A percentile compares a stretch with the other conserved stretches of the same genome.
Conservation (phyloP, 2,113 vertebrate species). For the Stigmatopora argus region DNA sequence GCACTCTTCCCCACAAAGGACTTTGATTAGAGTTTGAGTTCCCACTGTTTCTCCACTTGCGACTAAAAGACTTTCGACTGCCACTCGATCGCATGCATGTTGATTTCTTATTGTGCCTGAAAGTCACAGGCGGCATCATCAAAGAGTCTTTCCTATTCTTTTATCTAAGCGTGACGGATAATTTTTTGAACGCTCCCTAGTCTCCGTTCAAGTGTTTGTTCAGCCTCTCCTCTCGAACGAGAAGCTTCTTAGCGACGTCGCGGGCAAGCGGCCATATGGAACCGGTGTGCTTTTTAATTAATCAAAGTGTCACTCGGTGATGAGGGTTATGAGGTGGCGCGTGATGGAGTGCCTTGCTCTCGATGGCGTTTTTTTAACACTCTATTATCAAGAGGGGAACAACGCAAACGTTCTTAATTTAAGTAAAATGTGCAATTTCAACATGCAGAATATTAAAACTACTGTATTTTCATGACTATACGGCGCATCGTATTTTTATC, state of each 20-base stretch:
- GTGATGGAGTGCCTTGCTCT: neutral
- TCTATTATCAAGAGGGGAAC: neutral
- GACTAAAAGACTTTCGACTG: neutral
- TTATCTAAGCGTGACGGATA: conserved; percentile 1
- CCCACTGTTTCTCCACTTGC: neutral
- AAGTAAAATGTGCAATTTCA: neutral
- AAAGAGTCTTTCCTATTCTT: neutral
- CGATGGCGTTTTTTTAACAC: neutral
- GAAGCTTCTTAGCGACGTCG: neutral
- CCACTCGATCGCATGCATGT: neutral
- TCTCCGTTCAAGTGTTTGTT: conserved; percentile 4
- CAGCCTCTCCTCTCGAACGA: neutral
- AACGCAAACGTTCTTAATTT: neutral
- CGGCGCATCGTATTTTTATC: no score
- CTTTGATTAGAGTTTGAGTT: neutral
- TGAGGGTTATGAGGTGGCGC: neutral
- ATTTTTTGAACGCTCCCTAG: neutral
- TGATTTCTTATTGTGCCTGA: neutral
- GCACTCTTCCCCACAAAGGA: neutral
- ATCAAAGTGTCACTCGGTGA: conserved; percentile 7
- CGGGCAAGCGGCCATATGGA: neutral
- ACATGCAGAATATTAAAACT: neutral
- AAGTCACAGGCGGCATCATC: neutral
- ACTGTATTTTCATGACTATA: no score
- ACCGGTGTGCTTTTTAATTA: conserved; percentile 11